Percentiles rank a stretch among this genome's conserved stretches.
phyloP scores from a whole-genome alignment of 2,797 vertebrate species.

The Argentina silus region DNA sequence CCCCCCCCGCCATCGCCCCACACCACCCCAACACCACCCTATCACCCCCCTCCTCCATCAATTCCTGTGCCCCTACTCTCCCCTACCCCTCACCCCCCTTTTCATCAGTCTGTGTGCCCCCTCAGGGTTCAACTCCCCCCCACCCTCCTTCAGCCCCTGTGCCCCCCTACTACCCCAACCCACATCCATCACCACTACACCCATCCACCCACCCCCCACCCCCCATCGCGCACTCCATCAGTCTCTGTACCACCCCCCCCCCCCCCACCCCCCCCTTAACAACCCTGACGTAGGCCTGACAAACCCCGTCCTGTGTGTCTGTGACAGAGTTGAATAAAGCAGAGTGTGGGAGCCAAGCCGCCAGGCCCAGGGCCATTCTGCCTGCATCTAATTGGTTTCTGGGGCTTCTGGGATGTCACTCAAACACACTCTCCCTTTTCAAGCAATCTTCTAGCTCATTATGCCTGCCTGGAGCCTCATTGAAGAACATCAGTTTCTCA shows the following conservation, averaged over 20 bases:
- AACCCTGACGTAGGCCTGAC: slow-evolving; percentile 8
- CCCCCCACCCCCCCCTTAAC: background rate
- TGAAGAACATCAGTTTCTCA: slow-evolving; percentile 6
- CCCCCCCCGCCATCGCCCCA: background rate
- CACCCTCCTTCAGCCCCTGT: background rate
- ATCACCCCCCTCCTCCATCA: background rate
- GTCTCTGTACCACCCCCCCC: background rate
- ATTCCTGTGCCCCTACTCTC: background rate
- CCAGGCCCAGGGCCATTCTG: slow-evolving; percentile 1
- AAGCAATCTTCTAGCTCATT: slow-evolving; percentile 12
- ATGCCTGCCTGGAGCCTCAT: background rate
- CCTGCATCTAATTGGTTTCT: slow-evolving; percentile 11
- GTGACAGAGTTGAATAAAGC: slow-evolving; percentile 3
- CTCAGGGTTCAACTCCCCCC: background rate
- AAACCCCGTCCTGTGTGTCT: slow-evolving; percentile 11
- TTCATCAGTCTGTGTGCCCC: no score
- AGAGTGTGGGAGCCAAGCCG: slow-evolving; percentile 1
- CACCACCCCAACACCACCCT: no score
- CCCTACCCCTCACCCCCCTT: background rate
- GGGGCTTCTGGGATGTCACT: slow-evolving; percentile 13
- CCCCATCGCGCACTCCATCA: background rate
- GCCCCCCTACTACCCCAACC: background rate
- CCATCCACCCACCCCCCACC: background rate
- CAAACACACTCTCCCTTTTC: slow-evolving; percentile 3
- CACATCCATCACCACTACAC: background rate